phyloP scores from a whole-genome alignment of 2,113 vertebrate genomes.

The Dromaius novaehollandiae region DNA sequence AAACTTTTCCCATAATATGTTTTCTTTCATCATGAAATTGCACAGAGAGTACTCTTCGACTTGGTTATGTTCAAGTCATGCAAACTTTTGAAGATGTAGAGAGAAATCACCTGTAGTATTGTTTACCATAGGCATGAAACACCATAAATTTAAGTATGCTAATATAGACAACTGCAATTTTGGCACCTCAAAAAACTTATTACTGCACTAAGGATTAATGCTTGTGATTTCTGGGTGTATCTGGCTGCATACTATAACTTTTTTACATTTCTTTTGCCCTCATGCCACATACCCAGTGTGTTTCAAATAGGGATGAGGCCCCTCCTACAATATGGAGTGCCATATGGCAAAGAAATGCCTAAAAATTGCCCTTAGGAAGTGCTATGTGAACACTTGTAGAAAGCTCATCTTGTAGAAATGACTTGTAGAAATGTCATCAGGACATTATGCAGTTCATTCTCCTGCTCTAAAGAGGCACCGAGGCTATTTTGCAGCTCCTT shows the following conservation, averaged over 20 bases:
- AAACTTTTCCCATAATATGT: not conserved
- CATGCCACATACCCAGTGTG: not conserved
- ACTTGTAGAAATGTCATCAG: not conserved
- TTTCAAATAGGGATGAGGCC: not conserved
- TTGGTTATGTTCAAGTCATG: not conserved
- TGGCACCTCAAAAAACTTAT: not conserved
- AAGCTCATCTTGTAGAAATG: not conserved
- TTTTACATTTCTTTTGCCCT: not conserved
- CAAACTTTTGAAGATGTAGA: not conserved
- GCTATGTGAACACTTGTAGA: not conserved
- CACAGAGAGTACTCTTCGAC: not conserved
- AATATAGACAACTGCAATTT: not conserved
- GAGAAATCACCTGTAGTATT: not conserved
- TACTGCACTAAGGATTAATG: not conserved
- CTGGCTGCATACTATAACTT: not conserved
- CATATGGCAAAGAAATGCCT: not conserved
- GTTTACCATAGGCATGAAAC: not conserved
- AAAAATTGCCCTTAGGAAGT: not conserved
- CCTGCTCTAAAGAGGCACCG: not conserved
- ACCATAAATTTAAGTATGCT: not conserved
- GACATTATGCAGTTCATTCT: not conserved
- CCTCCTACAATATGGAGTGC: not conserved
- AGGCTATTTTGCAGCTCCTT: not conserved
- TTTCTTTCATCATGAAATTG: slow-evolving; percentile 15
- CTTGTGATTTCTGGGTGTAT: not conserved